phyloP scores from a whole-genome alignment of 1,140 invertebrate genomes.

The Frieseomelitta varia region DNA sequence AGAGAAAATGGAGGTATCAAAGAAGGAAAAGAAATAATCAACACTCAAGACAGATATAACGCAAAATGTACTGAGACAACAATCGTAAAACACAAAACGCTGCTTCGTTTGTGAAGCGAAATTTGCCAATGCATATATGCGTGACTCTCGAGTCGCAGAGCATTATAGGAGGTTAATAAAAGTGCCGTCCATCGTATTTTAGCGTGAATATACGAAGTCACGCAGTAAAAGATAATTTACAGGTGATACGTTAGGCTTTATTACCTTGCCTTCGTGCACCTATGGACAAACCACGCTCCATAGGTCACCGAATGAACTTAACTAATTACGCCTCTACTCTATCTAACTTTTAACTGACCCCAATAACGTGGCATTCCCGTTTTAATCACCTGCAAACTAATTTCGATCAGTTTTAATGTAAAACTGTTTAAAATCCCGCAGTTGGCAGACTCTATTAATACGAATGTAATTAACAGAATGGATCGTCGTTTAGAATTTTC shows the following conservation, averaged over 20 bases:
- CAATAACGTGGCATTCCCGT: neutral
- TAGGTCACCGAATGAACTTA: neutral
- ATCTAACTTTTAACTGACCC: neutral
- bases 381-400: neutral
- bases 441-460: neutral
- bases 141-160: neutral
- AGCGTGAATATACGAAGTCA: neutral
- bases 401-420: neutral
- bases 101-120: neutral
- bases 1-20: neutral
- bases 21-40: neutral
- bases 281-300: neutral
- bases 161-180: neutral
- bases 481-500: neutral
- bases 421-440: neutral
- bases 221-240: slow-evolving; percentile 13
- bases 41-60: neutral
- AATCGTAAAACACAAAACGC: neutral
- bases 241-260: slow-evolving; percentile 8
- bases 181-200: neutral
- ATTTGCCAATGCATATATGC: neutral
- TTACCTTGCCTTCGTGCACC: neutral
- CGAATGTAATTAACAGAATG: neutral
- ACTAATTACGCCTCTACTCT: neutral
- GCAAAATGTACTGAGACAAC: neutral